phyloP scores from a whole-genome alignment of 2,888 invertebrate genomes.

The Pyrochroa serraticornis region DNA sequence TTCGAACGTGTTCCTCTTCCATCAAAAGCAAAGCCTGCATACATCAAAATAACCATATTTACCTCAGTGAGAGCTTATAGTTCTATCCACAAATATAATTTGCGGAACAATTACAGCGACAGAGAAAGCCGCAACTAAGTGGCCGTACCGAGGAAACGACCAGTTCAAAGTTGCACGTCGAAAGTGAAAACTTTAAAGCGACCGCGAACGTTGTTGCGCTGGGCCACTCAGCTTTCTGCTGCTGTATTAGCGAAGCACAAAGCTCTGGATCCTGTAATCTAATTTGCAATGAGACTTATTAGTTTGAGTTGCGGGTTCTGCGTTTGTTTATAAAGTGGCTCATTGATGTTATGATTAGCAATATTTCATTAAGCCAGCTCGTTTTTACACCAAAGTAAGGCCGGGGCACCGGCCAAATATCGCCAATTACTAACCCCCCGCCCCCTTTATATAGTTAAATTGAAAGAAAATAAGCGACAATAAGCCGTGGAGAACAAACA shows the following conservation, averaged over 20 bases:
- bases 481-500: no score
- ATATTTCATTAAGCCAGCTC: slow-evolving; percentile 24
- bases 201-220: slow-evolving; percentile 32
- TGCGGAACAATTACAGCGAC: slow-evolving; percentile 57
- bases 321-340: slow-evolving; percentile 53
- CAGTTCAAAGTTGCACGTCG: slow-evolving; percentile 37
- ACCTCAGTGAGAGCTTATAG: slow-evolving; percentile 51
- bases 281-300: slow-evolving; percentile 60
- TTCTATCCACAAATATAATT: slow-evolving; percentile 58
- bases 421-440: no score
- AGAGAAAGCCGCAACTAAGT: slow-evolving; percentile 57
- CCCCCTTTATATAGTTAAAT: no score
- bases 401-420: no score
- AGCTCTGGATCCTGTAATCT: slow-evolving; percentile 58
- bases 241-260: slow-evolving; percentile 57
- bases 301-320: slow-evolving; percentile 54
- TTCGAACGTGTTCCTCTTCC: slow-evolving; percentile 19
- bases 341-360: slow-evolving; percentile 51
- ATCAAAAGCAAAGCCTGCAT: slow-evolving; percentile 43
- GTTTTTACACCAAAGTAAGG: neutral
- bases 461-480: no score
- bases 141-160: slow-evolving; percentile 47
- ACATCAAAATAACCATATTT: slow-evolving; percentile 55
- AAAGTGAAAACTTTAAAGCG: slow-evolving; percentile 41
- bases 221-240: slow-evolving; percentile 54